A percentile compares a stretch with the other conserved stretches of the same genome.
phyloP scores from a whole-genome alignment of 1,140 invertebrate species.

The Bradysia coprophila region DNA sequence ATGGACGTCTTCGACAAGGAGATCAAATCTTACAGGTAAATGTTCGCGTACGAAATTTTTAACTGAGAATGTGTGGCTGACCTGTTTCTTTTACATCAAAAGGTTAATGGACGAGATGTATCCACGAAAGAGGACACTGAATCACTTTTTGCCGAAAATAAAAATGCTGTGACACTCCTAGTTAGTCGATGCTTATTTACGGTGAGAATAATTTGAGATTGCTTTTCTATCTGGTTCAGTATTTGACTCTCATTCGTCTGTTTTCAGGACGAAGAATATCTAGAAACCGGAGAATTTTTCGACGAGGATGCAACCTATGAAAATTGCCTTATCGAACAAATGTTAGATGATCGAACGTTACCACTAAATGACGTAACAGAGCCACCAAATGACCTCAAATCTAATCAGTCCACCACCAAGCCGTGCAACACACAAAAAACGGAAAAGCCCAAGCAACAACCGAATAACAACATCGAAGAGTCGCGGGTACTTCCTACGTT shows the following conservation, averaged over 20 bases:
- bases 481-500: too few species aligned
- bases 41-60: background rate
- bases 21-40: conserved; percentile 46
- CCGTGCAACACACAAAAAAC: background rate
- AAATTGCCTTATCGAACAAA: conserved; percentile 10
- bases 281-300: conserved; percentile 7
- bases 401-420: background rate
- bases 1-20: conserved; percentile 47
- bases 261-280: conserved; percentile 8
- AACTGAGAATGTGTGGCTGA: too few species aligned
- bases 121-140: conserved; percentile 35
- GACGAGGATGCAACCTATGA: conserved; percentile 15
- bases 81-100: background rate
- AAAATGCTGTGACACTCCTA: conserved; percentile 30
- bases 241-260: background rate
- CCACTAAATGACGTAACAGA: too few species aligned
- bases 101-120: conserved; percentile 34
- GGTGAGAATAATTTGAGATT: conserved; percentile 19
- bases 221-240: too few species aligned
- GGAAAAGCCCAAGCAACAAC: background rate
- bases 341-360: too few species aligned
- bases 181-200: conserved; percentile 34
- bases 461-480: too few species aligned
- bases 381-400: background rate
- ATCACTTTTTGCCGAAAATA: conserved; percentile 30